A percentile compares a stretch with the other conserved stretches of the same genome.
Conservation (phyloP, 1,140 invertebrate species). For the Monochamus saltuarius region DNA sequence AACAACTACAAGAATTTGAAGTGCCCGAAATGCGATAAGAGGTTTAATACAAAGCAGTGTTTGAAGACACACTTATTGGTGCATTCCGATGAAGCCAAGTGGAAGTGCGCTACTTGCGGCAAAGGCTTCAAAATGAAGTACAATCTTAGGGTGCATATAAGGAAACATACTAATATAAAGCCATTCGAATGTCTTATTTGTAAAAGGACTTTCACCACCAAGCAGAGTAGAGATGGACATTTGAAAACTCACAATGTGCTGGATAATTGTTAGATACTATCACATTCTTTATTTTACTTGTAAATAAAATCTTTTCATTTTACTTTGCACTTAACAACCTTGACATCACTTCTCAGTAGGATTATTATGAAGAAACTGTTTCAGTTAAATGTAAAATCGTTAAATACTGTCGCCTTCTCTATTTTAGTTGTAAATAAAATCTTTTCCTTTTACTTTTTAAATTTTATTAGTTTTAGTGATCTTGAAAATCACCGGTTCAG, state of each 20-base stretch:
- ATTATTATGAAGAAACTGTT: no score
- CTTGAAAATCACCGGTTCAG: no score
- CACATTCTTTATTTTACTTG: no score
- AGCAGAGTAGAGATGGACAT: slow-evolving; percentile 33
- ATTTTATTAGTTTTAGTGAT: no score
- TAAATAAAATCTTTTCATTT: no score
- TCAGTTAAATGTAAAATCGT: no score
- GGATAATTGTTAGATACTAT: no score
- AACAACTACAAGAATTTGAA: slow-evolving; percentile 18
- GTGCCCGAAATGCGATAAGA: slow-evolving; percentile 21
- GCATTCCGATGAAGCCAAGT: slow-evolving; percentile 30
- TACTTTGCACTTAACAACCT: no score
- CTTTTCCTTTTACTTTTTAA: no score
- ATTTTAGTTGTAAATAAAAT: no score
- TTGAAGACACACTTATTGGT: slow-evolving; percentile 27
- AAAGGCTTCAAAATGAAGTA: slow-evolving; percentile 29
- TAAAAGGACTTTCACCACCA: slow-evolving; percentile 55
- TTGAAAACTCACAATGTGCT: slow-evolving; percentile 23
- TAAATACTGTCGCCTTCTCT: no score
- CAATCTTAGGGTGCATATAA: slow-evolving; percentile 57
- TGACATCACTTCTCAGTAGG: no score
- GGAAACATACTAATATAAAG: slow-evolving; percentile 69
- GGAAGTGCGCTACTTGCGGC: slow-evolving; percentile 33
- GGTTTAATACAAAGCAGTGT: slow-evolving; percentile 13
- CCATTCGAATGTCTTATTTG: slow-evolving; percentile 69